These are phyloP conservation scores for Tonatia bakeri DNA, from an alignment of 2,113 vertebrate species.

Conservation along the genomic window DNA sequence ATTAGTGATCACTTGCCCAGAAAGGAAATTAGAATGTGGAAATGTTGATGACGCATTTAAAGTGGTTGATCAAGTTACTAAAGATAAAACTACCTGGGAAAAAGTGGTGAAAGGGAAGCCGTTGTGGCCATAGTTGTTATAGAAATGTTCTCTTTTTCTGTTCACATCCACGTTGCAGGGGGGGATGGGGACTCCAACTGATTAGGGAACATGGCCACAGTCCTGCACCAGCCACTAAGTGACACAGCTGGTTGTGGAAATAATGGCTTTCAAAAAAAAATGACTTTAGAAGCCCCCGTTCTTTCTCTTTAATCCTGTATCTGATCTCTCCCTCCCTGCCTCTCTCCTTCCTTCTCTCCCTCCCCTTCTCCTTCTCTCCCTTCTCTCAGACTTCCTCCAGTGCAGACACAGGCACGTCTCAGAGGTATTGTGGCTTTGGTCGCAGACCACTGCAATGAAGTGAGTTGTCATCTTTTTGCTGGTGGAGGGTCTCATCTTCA, in stretches of 20 bases:
- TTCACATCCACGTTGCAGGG: not conserved
- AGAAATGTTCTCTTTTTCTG: conserved; percentile 68
- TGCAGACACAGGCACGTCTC: not conserved
- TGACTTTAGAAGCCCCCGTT: not conserved
- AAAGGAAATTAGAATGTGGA: conserved; percentile 79
- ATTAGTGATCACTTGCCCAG: conserved; percentile 68
- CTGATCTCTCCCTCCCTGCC: not conserved
- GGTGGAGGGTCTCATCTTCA: not conserved
- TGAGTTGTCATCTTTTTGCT: not conserved
- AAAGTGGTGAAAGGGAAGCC: not conserved
- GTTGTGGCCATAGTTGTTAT: conserved; percentile 69
- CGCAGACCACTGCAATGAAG: not conserved
- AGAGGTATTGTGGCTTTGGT: not conserved
- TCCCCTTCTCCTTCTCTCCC: not conserved
- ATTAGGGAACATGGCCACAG: not conserved
- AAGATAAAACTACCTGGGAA: conserved; percentile 75
- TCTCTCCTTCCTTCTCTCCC: not conserved
- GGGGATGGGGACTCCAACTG: not conserved
- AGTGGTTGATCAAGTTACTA: conserved; percentile 76
- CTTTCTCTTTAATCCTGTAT: not conserved
- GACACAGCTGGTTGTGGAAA: not conserved
- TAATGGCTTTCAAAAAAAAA: not conserved
- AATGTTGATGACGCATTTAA: conserved; percentile 80
- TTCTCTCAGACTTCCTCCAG: not conserved
- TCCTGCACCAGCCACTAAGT: not conserved